Percentiles rank a stretch among this genome's conserved stretches.
These are phyloP conservation scores for Clusia tigrina DNA, from an alignment of 2,888 invertebrate genomes.

Conservation along the genomic window DNA sequence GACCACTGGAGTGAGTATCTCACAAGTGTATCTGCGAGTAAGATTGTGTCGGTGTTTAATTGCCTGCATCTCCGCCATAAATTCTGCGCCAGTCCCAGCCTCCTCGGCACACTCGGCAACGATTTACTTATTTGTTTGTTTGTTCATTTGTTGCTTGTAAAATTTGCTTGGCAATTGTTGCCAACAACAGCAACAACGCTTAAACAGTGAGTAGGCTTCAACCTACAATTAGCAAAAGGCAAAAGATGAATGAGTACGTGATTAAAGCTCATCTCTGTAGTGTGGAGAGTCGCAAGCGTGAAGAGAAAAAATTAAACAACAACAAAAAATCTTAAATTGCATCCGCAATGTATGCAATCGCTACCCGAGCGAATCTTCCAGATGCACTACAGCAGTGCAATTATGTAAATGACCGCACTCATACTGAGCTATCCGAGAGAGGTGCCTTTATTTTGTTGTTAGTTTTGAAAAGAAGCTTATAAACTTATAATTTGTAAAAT, in stretches of 20 bases:
- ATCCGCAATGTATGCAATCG: neutral
- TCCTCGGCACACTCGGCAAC: neutral
- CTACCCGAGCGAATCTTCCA: too few species aligned
- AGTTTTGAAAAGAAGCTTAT: too few species aligned
- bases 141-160: neutral
- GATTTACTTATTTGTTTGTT: neutral
- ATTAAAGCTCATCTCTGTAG: neutral
- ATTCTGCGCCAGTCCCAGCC: neutral
- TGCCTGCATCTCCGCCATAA: conserved; percentile 3
- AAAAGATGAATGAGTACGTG: neutral
- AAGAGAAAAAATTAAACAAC: neutral
- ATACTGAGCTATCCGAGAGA: too few species aligned
- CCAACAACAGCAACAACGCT: neutral
- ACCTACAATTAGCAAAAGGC: neutral
- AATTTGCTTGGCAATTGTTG: conserved; percentile 4
- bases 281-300: neutral
- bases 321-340: neutral
- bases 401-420: too few species aligned
- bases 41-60: conserved; percentile 3
- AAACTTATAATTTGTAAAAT: too few species aligned
- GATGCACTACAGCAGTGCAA: too few species aligned
- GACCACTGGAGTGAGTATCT: neutral
- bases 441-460: too few species aligned
- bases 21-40: neutral
- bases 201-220: too few species aligned